Evolutionary conservation across 1,140 invertebrate species (phyloP), one percentile per base, ranked within the genome.

Genomic region (Saccostrea cuccullata): DNA sequence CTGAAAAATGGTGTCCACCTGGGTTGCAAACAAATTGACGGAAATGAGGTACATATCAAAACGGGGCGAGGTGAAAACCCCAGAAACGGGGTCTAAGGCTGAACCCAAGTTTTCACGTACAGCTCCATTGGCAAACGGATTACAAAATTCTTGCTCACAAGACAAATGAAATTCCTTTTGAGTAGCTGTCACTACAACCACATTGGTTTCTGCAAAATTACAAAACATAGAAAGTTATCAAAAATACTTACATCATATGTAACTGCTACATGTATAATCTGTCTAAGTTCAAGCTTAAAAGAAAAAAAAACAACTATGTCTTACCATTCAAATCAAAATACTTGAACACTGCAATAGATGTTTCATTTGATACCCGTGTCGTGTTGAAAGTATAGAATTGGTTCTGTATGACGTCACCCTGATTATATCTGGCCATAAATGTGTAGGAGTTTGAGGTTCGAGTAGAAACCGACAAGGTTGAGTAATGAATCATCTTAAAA

Each of bases 21-120:
- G 70, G 26, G 30, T 77, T 36, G 11, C 70, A 11, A 77, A 36
- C 5, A 77, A 36, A 77, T 77, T 77, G 15, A 17, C 70, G 26
- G 70, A 77, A 77, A 77, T 77, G 70, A 77, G 23, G 70, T 77
- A 77, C 9, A 17, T 15, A 15, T 77, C 70, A 26, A 4, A 77
- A 15, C 70, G 70, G 23, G 23, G 23, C 26, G 3, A 26, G 11
- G 30, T 77, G 26, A 77, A 77, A 15, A 77, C 9, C 4, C 70
- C 70, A 15, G 70, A 30, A 11, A 15, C 12, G 23, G 13, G 13
- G 9, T 77, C 12, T 15, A 77, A 77, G 30, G 13, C 30, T 11
- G 70, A 77, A 3, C 30, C 70, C 26, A 77, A 30, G 70, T 77
- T 26, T 30, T 30, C 26, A 36, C 13, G 11, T 12, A 30, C 26